Evolutionary conservation across 2,113 vertebrate species (phyloP), one percentile per base, ranked within the genome.

Genomic region (Triplophysa rosa): DNA sequence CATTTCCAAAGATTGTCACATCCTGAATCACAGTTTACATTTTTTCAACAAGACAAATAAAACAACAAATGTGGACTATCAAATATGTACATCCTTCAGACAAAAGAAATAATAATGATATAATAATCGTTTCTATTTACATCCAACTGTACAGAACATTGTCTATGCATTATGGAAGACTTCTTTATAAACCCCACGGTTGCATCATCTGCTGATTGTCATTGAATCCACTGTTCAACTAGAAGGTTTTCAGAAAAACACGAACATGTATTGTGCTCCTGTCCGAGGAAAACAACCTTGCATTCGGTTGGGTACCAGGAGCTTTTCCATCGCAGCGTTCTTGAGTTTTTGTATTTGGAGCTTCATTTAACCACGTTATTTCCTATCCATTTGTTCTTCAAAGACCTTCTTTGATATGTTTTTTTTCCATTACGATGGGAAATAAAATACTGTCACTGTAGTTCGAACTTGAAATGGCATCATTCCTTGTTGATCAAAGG

Each of bases 141-240:
- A 86, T 78, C 24, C 59, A 75, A 37, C 78, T 67, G 84, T 84
- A 78, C 82, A 86, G 80, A 88, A 85, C 83, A 78, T 78, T 84
- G 85, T 82, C 83, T 86, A 81, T 84, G 79, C 84, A 73, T 86
- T 65, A 90, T 88, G 93, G 93, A 94, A 94, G 92, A 93, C 91
- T 87, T 82, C 62, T 23, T 49, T 54, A 67, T 58, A 80, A 54
- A 45, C 24, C 83, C 40, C 47, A 77, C 63, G 76, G 52, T 84
- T 69, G 69, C 42, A 59, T n/a, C 87, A 84, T 87, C 59, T 23
- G n/a, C 8, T 84, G 92, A 93, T 93, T 93, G 92, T 92, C 90
- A 81, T 70, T 65, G 67, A 6, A 52, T 76, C 26, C 29, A 80
- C 77, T 76, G 84, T 86, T 83, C 80, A 59, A 82, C 83, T 79